Percentiles rank a stretch among this genome's conserved stretches.
Evolutionary conservation across 2,113 vertebrate species (phyloP).

Genomic region (Ellobius talpinus): DNA sequence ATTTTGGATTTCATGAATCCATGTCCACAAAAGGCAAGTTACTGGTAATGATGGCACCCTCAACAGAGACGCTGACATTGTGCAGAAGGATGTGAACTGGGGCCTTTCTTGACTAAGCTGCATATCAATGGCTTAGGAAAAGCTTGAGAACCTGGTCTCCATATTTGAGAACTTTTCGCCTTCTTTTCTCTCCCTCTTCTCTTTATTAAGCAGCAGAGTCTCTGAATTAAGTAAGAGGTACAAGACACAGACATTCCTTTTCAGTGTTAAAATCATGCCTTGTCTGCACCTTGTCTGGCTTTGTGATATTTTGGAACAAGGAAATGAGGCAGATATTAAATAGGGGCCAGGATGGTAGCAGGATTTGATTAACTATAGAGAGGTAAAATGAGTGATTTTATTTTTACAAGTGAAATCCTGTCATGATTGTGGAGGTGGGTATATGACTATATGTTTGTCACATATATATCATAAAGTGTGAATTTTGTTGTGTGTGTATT

Average conservation of each 20-base stretch:
- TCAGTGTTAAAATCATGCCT: not conserved
- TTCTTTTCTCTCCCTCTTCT: not conserved
- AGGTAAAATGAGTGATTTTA: not conserved
- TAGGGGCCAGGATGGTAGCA: not conserved
- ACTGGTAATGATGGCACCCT: not conserved
- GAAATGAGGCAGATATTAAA: not conserved
- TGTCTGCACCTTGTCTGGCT: not conserved
- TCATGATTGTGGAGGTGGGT: not conserved
- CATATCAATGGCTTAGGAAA: not conserved
- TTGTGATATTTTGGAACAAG: constrained; percentile 27
- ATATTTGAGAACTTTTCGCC: not conserved
- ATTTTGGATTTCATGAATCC: not conserved
- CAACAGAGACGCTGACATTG: not conserved
- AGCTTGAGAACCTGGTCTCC: not conserved
- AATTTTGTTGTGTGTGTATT: constrained; percentile 14
- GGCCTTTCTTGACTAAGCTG: not conserved
- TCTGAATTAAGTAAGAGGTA: constrained; percentile 9
- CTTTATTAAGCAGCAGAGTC: not conserved
- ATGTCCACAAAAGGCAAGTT: not conserved
- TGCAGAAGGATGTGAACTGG: not conserved
- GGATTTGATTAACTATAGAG: not conserved
- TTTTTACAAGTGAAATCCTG: constrained; percentile 6
- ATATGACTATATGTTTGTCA: not conserved
- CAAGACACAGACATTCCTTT: not conserved
- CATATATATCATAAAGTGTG: not conserved